These are phyloP conservation scores for Psilanteris sp. DNA, from an alignment of 1,140 invertebrate genomes.

Conservation along the genomic window DNA sequence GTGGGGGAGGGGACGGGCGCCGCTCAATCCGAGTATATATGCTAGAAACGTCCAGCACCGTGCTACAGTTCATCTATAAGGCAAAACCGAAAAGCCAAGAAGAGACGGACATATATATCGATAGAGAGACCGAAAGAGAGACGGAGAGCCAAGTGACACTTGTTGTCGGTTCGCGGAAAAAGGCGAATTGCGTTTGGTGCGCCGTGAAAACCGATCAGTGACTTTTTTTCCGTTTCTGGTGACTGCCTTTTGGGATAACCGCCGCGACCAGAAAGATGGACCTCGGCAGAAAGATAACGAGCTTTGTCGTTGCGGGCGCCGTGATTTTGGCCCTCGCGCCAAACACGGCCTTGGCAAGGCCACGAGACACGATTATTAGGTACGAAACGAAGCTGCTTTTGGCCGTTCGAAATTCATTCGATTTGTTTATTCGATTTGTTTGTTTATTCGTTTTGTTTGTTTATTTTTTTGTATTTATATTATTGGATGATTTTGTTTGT, in stretches of 20 bases:
- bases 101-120: neutral
- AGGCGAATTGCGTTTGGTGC: neutral
- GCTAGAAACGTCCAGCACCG: conserved; percentile 71
- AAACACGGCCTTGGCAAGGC: conserved; percentile 44
- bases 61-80: conserved; percentile 76
- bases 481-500: too few relatives aligned
- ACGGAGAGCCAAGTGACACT: conserved; percentile 8
- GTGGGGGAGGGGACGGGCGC: conserved; percentile 62
- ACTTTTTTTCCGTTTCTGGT: neutral
- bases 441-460: too few relatives aligned
- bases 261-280: neutral
- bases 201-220: neutral
- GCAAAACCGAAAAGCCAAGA: conserved; percentile 68
- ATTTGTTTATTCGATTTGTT: too few relatives aligned
- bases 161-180: conserved; percentile 12
- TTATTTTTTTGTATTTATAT: too few relatives aligned
- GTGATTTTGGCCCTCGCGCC: conserved; percentile 50
- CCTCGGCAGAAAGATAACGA: conserved; percentile 12
- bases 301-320: conserved; percentile 2
- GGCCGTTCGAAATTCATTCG: too few relatives aligned
- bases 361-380: conserved; percentile 57
- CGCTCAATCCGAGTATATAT: conserved; percentile 75
- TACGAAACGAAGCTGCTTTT: conserved; percentile 26
- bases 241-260: too few relatives aligned
- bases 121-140: too few relatives aligned